Evolutionary conservation across 2,888 invertebrate genomes (phyloP), one percentile per base, ranked within the genome.

Genomic region (Ophion ventricosus): DNA sequence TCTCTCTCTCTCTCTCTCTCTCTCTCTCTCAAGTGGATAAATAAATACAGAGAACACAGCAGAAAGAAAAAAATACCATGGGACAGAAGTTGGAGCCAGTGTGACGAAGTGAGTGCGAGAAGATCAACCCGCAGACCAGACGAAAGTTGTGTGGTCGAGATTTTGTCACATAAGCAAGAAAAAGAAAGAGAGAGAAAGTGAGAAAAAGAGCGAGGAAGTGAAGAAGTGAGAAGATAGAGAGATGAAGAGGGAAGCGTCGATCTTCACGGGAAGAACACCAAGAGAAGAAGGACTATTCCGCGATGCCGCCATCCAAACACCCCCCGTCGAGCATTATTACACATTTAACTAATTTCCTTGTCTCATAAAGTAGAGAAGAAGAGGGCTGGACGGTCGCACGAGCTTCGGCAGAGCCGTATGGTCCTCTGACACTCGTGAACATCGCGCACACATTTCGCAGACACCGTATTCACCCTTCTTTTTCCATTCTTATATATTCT

Each of bases 321-420:
- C 89, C 86, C 88, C 89, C 88, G 89, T 87, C 64, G 90, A 84
- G 90, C 88, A 88, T 91, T 91, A 92, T 91, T 92, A 92, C 90
- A 89, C 89, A 91, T 91, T 92, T 89, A 92, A 91, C 92, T 91
- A 92, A 92, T 92, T 91, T 91, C 90, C 90, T 88, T 91, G 91
- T 91, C 91, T 91, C 91, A 88, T 91, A 91, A 92, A 91, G 87
- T 88, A 89, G 84, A 82, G 87, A 89, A 89, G 89, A 90, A 88
- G 70, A 66, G 49, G 40, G 67, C 20, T 67, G 56, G 63, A 26
- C 35, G 7, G 85, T 83, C 86, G 87, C 72, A 40, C 77, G 54
- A 23, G 20, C 20, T 26, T 40, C 56, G 43, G 67, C 81, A 73
- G 83, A 59, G 72, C 83, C 72, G 80, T 23, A 49, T 82, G 81